Base-by-base conservation (phyloP, 2,113 vertebrate genomes). In the Pseudopodoces humilis region DNA sequence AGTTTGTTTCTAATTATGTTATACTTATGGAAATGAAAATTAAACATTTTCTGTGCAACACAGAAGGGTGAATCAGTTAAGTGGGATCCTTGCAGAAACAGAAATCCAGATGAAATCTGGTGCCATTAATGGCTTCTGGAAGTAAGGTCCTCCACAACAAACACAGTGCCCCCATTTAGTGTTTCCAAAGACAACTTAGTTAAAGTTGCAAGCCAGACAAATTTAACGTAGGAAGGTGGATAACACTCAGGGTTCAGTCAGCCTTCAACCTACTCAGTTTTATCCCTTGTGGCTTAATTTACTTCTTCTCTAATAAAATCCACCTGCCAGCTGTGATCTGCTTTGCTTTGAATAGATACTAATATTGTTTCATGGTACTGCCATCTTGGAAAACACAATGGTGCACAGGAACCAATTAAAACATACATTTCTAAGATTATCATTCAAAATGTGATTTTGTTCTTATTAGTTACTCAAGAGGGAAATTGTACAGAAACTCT, bases 241-340 rank as follows among this genome's bases (percentile, higher is more conserved):
- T 94, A 95, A 79, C 47, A 60, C 71, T 81, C 81, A 74, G 86
- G 78, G 78, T 93, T 97, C 86, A 89, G 64, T 88, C 94, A 95
- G 91, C 65, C 72, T 86, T 97, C 94, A 96, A 58, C 87, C 72
- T 88, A 88, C 86, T 95, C 92, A 80, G 22, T 92, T 95, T 79
- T 96, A 95, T 97, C 95, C 95, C 96, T 90, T 79, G 96, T 96
- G 96, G 86, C 95, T 97, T 97, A 95, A 97, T 97, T 97, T 97
- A 96, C 75, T 93, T 93, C 91, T 69, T 90, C 86, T 95, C 79
- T 96, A 90, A 96, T 96, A 97, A 96, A 97, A 97, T 95, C 92
- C 96, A 95, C 95, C 91, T 95, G 80, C 95, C 91, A 97, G 94
- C 93, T 97, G 92, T 97, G 92, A 92, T 96, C 86, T 88, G 83